Conservation (phyloP, 2,888 invertebrate species). For the Ligdia adustata region DNA sequence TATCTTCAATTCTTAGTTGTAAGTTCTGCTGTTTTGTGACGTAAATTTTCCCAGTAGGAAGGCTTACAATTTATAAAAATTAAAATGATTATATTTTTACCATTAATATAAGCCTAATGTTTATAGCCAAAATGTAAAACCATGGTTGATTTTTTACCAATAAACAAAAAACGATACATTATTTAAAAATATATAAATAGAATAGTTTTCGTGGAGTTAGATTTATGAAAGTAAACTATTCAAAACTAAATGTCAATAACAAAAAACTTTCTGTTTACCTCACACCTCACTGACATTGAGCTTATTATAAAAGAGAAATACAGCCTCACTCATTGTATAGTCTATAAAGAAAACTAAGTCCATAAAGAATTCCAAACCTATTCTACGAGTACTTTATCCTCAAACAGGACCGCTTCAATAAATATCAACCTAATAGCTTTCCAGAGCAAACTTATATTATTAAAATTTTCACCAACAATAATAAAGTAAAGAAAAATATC, state of each 20-base stretch:
- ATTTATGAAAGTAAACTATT: not conserved
- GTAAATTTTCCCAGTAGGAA: too few relatives aligned
- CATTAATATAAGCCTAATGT: too few relatives aligned
- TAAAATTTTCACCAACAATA: slow-evolving; percentile 33
- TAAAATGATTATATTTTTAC: too few relatives aligned
- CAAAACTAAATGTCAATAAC: not conserved
- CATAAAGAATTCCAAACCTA: slow-evolving; percentile 1
- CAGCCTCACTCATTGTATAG: not conserved
- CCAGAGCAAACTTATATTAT: slow-evolving; percentile 17
- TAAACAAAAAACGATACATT: too few relatives aligned
- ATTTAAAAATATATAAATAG: too few relatives aligned
- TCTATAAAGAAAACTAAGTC: not conserved
- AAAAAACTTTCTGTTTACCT: slow-evolving; percentile 5
- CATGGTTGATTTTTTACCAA: too few relatives aligned
- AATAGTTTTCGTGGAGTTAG: too few relatives aligned
- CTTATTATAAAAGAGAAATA: slow-evolving; percentile 1
- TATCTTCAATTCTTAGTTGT: too few relatives aligned
- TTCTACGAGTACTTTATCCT: slow-evolving; percentile 5
- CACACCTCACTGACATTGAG: not conserved
- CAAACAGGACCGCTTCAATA: slow-evolving; percentile 37
- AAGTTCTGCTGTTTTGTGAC: too few relatives aligned
- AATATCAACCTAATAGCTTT: slow-evolving; percentile 36
- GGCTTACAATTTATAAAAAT: too few relatives aligned
- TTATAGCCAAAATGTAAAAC: too few relatives aligned
- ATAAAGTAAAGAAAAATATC: slow-evolving; percentile 49